Percentiles rank a stretch among this genome's conserved stretches.
Evolutionary conservation across 2,888 invertebrate genomes (phyloP).

Genomic region (Hetaerina titia): DNA sequence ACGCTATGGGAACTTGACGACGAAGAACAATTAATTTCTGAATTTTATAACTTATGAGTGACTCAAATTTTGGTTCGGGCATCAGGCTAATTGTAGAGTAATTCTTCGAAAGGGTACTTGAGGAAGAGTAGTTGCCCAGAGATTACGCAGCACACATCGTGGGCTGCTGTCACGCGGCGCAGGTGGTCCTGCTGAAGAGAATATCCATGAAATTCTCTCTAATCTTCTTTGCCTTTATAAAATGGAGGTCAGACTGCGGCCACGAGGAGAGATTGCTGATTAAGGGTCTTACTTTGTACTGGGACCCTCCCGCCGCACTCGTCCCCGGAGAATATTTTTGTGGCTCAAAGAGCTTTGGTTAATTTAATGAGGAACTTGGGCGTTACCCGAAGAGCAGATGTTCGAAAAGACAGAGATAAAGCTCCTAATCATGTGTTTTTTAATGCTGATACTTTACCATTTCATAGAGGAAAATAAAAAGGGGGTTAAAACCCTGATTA

Average conservation of each 20-base stretch:
- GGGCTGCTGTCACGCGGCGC: background rate
- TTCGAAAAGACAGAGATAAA: background rate
- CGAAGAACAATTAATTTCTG: no score
- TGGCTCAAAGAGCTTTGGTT: background rate
- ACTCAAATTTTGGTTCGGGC: no score
- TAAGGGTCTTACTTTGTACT: background rate
- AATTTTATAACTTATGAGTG: no score
- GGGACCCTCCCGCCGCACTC: background rate
- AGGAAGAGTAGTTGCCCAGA: background rate
- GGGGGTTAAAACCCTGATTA: no score
- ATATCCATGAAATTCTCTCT: background rate
- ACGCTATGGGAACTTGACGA: no score
- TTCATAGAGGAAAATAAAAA: no score
- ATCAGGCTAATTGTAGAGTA: no score
- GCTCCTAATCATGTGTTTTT: no score
- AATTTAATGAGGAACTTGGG: background rate
- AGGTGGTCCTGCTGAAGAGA: background rate
- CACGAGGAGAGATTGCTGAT: background rate
- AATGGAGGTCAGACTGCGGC: background rate
- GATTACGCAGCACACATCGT: background rate
- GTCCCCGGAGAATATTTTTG: background rate
- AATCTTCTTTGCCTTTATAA: constrained; percentile 17
- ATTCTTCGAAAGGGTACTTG: background rate
- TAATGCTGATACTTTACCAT: no score
- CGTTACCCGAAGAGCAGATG: background rate